A percentile compares a stretch with the other conserved stretches of the same genome.
phyloP scores from a whole-genome alignment of 2,113 vertebrate species.

The Sander vitreus region DNA sequence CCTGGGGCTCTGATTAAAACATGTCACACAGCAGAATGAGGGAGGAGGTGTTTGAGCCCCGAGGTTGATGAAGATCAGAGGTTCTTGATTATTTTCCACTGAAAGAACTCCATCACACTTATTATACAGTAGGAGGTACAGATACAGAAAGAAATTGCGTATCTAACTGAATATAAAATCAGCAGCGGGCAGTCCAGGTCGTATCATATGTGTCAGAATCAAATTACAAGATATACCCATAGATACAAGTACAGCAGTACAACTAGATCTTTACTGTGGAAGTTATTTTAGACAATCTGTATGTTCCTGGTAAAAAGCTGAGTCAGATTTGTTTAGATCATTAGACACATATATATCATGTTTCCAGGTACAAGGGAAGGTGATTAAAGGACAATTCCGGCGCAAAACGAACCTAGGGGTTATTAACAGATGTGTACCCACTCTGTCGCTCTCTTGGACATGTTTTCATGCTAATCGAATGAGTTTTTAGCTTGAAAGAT shows the following conservation, averaged over 20 bases:
- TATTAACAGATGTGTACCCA: too few relatives aligned
- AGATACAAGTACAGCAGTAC: not conserved
- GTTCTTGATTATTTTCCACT: not conserved
- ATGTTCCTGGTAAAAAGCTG: not conserved
- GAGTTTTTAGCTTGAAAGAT: too few relatives aligned
- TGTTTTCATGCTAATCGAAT: too few relatives aligned
- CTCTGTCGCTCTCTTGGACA: too few relatives aligned
- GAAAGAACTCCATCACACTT: not conserved
- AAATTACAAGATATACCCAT: not conserved
- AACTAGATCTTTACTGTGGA: not conserved
- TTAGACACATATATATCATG: not conserved
- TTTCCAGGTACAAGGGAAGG: not conserved
- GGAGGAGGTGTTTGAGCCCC: not conserved
- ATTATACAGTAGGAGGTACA: not conserved
- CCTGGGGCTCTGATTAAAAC: not conserved
- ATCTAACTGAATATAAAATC: not conserved
- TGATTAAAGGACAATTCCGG: too few relatives aligned
- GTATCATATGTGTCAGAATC: not conserved
- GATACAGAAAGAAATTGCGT: not conserved
- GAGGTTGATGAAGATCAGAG: conserved; percentile 9
- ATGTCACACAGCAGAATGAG: not conserved
- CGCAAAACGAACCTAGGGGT: too few relatives aligned
- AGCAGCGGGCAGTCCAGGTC: not conserved
- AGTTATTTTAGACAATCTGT: not conserved
- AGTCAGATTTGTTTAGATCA: not conserved